Percentiles rank a stretch among this genome's conserved stretches.
These are phyloP conservation scores for Schizaphis graminum DNA, from an alignment of 2,888 invertebrate species.

Conservation along the genomic window DNA sequence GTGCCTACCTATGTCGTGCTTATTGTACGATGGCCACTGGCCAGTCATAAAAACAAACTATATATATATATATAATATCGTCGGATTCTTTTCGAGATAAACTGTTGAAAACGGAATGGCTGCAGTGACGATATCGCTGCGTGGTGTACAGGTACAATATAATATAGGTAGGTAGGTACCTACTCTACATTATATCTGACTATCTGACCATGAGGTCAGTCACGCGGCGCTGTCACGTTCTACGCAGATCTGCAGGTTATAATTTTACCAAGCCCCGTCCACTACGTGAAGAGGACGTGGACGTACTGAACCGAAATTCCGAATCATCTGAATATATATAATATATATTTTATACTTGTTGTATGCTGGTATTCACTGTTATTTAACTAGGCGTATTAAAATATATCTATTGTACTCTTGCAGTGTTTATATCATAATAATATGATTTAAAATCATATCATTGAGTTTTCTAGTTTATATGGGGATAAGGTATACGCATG, in stretches of 20 bases:
- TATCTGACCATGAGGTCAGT: slow-evolving; percentile 38
- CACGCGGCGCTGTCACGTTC: slow-evolving; percentile 47
- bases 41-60: neutral
- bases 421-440: neutral
- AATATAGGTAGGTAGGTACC: neutral
- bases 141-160: neutral
- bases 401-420: neutral
- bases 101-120: slow-evolving; percentile 24
- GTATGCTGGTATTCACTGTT: slow-evolving; percentile 7
- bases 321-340: neutral
- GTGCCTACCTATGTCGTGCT: neutral
- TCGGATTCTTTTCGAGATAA: neutral
- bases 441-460: neutral
- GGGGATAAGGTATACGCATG: too few species aligned
- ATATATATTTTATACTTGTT: too few species aligned
- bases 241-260: neutral
- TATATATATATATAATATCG: neutral
- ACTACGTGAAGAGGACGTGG: slow-evolving; percentile 14
- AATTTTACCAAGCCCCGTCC: slow-evolving; percentile 33
- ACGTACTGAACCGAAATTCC: slow-evolving; percentile 56
- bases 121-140: neutral
- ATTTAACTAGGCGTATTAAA: neutral
- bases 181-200: neutral
- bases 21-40: neutral
- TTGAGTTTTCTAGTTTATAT: neutral